A percentile compares a stretch with the other conserved stretches of the same genome.
phyloP scores from a whole-genome alignment of 2,888 invertebrate genomes.

The Aplocera efformata region DNA sequence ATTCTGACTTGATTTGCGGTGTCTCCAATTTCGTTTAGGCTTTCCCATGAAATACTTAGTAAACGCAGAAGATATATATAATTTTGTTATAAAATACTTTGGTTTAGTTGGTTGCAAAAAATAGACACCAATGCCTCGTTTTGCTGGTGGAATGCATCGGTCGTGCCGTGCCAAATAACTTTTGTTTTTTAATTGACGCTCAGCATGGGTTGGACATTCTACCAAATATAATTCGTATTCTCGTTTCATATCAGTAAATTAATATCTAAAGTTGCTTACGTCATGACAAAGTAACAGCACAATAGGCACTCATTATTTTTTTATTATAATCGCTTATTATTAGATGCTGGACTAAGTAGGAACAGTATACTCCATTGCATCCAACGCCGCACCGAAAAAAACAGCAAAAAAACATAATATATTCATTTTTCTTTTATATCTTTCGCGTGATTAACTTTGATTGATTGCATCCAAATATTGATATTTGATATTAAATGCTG shows the following conservation, averaged over 20 bases:
- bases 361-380: constrained; percentile 55
- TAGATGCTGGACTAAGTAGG: constrained; percentile 45
- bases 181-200: not conserved
- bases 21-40: too few species aligned
- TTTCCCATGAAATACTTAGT: too few species aligned
- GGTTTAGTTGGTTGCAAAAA: too few species aligned
- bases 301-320: constrained; percentile 59
- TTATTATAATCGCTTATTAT: constrained; percentile 70
- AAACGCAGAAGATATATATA: too few species aligned
- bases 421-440: constrained; percentile 77
- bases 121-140: too few species aligned
- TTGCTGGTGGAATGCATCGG: too few species aligned
- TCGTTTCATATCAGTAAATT: constrained; percentile 49
- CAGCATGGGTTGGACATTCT: not conserved
- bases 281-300: constrained; percentile 64
- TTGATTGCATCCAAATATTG: constrained; percentile 79
- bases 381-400: constrained; percentile 58
- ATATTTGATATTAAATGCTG: constrained; percentile 67
- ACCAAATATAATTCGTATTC: not conserved
- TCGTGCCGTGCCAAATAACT: too few species aligned
- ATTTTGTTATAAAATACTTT: too few species aligned
- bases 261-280: constrained; percentile 66
- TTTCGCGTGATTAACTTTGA: constrained; percentile 79
- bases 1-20: too few species aligned
- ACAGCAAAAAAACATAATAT: constrained; percentile 49